Base-by-base conservation (phyloP, 1,140 invertebrate species). In the Calliopsis andreniformis region DNA sequence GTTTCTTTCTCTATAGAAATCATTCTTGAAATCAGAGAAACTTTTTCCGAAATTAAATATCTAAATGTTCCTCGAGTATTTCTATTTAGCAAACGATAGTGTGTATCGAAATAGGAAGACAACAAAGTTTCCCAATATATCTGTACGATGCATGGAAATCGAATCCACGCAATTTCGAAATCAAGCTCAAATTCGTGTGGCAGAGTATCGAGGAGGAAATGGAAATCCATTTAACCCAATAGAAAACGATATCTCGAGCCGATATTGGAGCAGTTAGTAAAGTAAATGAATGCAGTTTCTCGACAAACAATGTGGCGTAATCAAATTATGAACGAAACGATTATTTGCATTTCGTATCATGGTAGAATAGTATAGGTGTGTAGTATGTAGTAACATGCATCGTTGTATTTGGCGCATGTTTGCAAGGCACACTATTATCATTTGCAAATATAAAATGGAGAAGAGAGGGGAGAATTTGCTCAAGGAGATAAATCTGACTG, bases 321-420 rank as follows among this genome's bases (percentile, higher is more conserved):
- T 71, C 43, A 58, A 71, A 42, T 62, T 71, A 51, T 62, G 30
- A 20, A 0, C 1, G 30, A 28, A 71, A 62, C 43, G 32, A 14
- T 28, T 16, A 2, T 42, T 59, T 62, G n/a, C 39, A 28, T 62
- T 51, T 51, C 23, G 12, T 7, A 16, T 30, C 35, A n/a, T n/a
- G n/a, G n/a, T n/a, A n/a, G n/a, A n/a, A n/a, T n/a, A n/a, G n/a
- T n/a, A n/a, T n/a, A n/a, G n/a, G n/a, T n/a, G n/a, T n/a, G n/a
- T n/a, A 32, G 12, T 0, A 7, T 58, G 55, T 25, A 6, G 10
- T 5, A 39, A 39, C 35, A 10, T 39, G 49, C 30, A 58, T 39
- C 14, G 2, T 1, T 23, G 18, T 23, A 53, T 16, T 14, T 6
- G 58, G 23, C 12, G 23, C 32, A 23, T 51, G 58, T 71, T 71